Conservation (phyloP, 1,140 invertebrate species). For the Formica selysi region DNA sequence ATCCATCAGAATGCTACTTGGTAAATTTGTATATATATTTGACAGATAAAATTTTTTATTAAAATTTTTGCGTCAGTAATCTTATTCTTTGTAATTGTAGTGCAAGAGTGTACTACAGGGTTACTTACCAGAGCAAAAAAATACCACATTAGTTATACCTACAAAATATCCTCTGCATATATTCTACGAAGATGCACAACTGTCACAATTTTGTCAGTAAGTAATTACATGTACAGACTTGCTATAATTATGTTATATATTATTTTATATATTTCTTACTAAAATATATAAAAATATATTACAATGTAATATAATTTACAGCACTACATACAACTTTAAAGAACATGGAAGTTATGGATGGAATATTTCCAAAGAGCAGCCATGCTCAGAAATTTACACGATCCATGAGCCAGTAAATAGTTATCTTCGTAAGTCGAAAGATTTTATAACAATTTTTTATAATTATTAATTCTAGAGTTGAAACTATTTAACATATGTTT, state of each 20-base stretch:
- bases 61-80: conserved; percentile 11
- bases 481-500: conserved; percentile 31
- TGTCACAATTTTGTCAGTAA: conserved; percentile 81
- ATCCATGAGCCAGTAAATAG: conserved; percentile 83
- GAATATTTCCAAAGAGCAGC: conserved; percentile 83
- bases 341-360: conserved; percentile 87
- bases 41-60: neutral
- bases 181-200: conserved; percentile 74
- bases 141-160: conserved; percentile 82
- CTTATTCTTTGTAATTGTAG: conserved; percentile 70
- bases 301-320: conserved; percentile 61
- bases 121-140: conserved; percentile 75
- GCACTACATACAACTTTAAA: conserved; percentile 82
- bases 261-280: neutral
- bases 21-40: conserved; percentile 66
- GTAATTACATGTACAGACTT: conserved; percentile 59
- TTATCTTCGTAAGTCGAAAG: conserved; percentile 86
- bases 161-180: conserved; percentile 85
- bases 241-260: neutral
- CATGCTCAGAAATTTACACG: conserved; percentile 83
- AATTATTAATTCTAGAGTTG: neutral
- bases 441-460: neutral
- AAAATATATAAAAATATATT: neutral
- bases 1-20: conserved; percentile 82
- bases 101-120: conserved; percentile 82